Evolutionary conservation across 1,140 invertebrate genomes (phyloP), one percentile per base, ranked within the genome.

Genomic region (Heliconius congener): DNA sequence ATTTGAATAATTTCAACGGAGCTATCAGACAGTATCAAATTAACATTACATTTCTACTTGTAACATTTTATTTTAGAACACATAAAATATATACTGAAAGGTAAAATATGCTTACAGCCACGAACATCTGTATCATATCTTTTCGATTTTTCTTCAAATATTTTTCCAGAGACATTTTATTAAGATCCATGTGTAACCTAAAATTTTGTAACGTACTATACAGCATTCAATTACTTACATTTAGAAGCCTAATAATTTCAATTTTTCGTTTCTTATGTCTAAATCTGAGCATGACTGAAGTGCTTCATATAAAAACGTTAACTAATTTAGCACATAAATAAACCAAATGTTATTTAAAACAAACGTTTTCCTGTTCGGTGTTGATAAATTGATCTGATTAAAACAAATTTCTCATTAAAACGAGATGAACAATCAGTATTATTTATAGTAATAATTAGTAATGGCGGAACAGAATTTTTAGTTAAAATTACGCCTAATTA

Each of bases 201-300:
- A 66, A 27, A 16, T 30, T 16, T 16, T 27, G 60, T 16, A 66
- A 27, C 60, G 16, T 75, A 76, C n/a, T 50, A 76, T 71, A 76
- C 74, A 76, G 74, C 66, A 72, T 34, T 73, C 75, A 78, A 76
- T 73, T 34, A 88, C 87, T 87, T 79, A 89, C 87, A 78, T 89
- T 86, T n/a, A 87, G 37, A 39, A 82, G 73, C 66, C 46, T 73
- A 37, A 88, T 85, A 57, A 89, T 85, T 77, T 84, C 30, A 30
- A 84, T 82, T 74, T 87, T 78, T 34, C 82, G 83, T 79, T 86
- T 89, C 73, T 76, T 76, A 46, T 66, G 23, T 30, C 27, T 66
- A 66, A 30, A 66, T 11, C 60, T 66, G 60, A 66, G 60, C 60
- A 66, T 66, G 60, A 66, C 60, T 66, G 60, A 9, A 13, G 13